Evolutionary conservation across 2,113 vertebrate genomes (phyloP).

Genomic region (Ploceus nigricollis): DNA sequence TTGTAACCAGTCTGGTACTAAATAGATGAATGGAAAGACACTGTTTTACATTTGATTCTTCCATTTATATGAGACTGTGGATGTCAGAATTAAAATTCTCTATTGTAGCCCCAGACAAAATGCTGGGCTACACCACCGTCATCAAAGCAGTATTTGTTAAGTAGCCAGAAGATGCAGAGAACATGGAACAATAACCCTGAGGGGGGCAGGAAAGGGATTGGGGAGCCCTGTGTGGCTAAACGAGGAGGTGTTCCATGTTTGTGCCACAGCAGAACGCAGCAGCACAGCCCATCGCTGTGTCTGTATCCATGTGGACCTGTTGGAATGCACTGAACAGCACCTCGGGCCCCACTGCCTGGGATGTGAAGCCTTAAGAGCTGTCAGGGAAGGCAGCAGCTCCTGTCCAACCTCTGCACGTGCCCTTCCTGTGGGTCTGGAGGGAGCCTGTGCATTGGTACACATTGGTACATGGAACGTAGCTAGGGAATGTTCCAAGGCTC

Average conservation of each 20-base stretch:
- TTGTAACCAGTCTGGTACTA: background rate
- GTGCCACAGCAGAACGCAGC: background rate
- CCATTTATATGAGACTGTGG: background rate
- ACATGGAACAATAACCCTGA: background rate
- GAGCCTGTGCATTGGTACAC: rapidly evolving
- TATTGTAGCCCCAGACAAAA: background rate
- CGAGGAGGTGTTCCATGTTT: background rate
- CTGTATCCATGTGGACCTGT: background rate
- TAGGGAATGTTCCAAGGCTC: background rate
- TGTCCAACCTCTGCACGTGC: rapidly evolving
- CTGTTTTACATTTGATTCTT: background rate
- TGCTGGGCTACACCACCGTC: background rate
- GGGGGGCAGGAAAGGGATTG: background rate
- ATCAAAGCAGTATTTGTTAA: background rate
- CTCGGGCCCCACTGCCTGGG: background rate
- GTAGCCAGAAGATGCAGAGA: background rate
- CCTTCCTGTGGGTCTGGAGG: background rate
- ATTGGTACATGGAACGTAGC: background rate
- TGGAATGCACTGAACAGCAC: background rate
- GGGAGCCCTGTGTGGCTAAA: background rate
- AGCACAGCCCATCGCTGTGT: rapidly evolving
- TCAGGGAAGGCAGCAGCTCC: background rate
- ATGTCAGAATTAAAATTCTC: background rate
- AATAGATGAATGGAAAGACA: background rate
- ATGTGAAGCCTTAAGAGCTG: background rate